Evolutionary conservation across 2,888 invertebrate species (phyloP).

Genomic region (Colletes collaris): DNA sequence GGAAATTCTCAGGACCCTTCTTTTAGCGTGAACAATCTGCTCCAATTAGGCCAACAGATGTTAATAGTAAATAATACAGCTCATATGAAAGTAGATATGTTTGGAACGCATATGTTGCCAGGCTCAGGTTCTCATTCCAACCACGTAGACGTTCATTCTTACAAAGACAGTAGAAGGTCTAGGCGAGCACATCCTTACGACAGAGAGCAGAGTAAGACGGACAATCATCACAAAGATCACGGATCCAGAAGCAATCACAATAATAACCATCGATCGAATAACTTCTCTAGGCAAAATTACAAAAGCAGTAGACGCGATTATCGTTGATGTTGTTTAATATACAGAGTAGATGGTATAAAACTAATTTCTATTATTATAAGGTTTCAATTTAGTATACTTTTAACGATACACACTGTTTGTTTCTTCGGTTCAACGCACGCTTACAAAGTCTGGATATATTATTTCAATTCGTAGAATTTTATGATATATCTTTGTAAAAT

Average conservation of each 20-base stretch:
- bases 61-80: conserved; percentile 63
- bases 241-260: conserved; percentile 57
- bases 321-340: conserved; percentile 43
- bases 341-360: not conserved
- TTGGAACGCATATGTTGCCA: conserved; percentile 56
- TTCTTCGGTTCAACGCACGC: not conserved
- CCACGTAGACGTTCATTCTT: conserved; percentile 56
- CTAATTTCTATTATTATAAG: conserved; percentile 10
- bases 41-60: conserved; percentile 74
- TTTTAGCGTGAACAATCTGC: conserved; percentile 59
- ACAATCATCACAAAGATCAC: conserved; percentile 58
- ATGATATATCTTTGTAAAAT: not conserved
- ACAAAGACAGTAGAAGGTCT: conserved; percentile 66
- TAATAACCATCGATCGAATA: conserved; percentile 50
- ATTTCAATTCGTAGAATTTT: not conserved
- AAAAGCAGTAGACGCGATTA: conserved; percentile 65
- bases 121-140: conserved; percentile 60
- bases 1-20: conserved; percentile 41
- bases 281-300: conserved; percentile 55
- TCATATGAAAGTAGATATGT: conserved; percentile 48
- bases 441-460: conserved; percentile 1
- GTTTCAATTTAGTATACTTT: not conserved
- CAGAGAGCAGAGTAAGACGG: conserved; percentile 56
- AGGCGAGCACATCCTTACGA: conserved; percentile 69
- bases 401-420: not conserved